Conservation (phyloP, 1,140 invertebrate species). For the Scaptomyza montana region DNA sequence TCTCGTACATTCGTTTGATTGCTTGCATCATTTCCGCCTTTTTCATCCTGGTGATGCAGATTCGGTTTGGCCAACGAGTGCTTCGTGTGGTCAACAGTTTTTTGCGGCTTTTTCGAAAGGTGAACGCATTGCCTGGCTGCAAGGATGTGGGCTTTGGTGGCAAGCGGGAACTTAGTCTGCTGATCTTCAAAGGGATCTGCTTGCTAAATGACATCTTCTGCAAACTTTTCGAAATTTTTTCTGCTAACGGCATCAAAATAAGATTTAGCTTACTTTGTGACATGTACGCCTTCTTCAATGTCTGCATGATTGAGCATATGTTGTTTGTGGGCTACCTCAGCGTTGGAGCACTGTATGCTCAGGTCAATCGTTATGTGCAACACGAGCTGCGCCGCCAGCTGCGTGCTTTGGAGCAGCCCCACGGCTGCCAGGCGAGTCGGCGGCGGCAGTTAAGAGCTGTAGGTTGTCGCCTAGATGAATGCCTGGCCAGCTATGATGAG, state of each 20-base stretch:
- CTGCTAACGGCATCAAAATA: neutral
- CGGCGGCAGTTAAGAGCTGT: conserved; percentile 35
- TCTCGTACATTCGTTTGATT: conserved; percentile 36
- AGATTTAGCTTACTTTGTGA: conserved; percentile 1
- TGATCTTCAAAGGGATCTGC: conserved; percentile 51
- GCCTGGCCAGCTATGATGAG: conserved; percentile 57
- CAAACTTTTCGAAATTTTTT: conserved; percentile 4
- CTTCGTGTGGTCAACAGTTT: conserved; percentile 55
- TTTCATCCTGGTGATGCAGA: conserved; percentile 49
- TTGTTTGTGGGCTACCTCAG: conserved; percentile 62
- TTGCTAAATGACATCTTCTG: conserved; percentile 49
- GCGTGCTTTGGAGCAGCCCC: conserved; percentile 45
- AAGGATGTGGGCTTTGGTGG: conserved; percentile 49
- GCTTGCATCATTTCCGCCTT: conserved; percentile 23
- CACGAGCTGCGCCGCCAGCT: conserved; percentile 56
- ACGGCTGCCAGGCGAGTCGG: conserved; percentile 22
- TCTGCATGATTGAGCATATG: conserved; percentile 54
- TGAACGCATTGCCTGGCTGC: conserved; percentile 35
- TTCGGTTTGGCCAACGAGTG: conserved; percentile 41
- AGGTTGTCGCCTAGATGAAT: conserved; percentile 55
- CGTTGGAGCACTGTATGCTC: conserved; percentile 59
- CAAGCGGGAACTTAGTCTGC: conserved; percentile 47
- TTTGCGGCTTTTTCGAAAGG: conserved; percentile 50
- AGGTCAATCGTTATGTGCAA: conserved; percentile 56
- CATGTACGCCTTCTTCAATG: conserved; percentile 19